Evolutionary conservation across 2,888 invertebrate genomes (phyloP), one percentile per base, ranked within the genome.

Genomic region (Latrodectus hesperus): DNA sequence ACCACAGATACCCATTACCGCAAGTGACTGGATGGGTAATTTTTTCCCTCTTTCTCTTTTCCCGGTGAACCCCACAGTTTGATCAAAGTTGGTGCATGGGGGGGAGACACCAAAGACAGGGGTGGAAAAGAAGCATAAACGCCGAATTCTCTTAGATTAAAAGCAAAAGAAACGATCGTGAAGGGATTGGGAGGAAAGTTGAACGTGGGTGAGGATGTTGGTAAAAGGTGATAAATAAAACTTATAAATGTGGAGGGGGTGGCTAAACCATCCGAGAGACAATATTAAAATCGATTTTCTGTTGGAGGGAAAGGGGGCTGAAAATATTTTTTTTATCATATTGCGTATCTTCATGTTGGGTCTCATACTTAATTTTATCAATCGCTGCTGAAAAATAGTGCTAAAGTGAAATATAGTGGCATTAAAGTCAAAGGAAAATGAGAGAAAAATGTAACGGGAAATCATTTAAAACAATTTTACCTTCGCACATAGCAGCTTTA

Each of bases 221-320:
- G 68, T 16, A 16, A n/a, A 22, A 74, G 74, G 68, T 64, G 74
- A 79, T 85, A 85, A 85, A 85, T 85, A 85, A 85, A 79, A 85
- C 73, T 79, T 85, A 74, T 84, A 78, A 84, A 84, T 85, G 79
- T 38, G 68, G 26, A 38, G 60, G 77, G 84, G 77, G 71, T 84
- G 84, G 77, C 77, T 78, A 68, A 38, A 79, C 55, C 74, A 79
- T 55, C 55, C 79, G 9, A 16, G 68, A 85, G 72, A 85, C 79
- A 85, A 68, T 79, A 85, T 85, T 74, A 85, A 85, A 85, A 85
- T 79, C 79, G 74, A 79, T 85, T 85, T 73, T 52, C 26, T 65
- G 73, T 67, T 67, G 53, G 52, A 26, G 10, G 10, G 10, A 60
- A 60, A 11, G 60, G 60, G 60, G n/a, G 60, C 1, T 60, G 8